Evolutionary conservation across 2,797 vertebrate genomes (phyloP).

Genomic region (Lophius americanus): DNA sequence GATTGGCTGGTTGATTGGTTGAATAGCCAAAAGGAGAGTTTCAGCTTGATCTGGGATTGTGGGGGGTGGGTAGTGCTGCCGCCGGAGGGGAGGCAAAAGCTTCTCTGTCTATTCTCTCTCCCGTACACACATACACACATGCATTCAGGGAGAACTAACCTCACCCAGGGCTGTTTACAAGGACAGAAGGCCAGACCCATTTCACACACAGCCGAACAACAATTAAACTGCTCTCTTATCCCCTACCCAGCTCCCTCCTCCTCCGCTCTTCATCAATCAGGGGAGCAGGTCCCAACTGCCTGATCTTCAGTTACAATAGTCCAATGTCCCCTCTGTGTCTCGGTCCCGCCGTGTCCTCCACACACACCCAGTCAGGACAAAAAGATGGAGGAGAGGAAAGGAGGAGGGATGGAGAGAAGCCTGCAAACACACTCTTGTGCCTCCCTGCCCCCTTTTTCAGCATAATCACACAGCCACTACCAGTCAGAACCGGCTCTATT

Average conservation of each 20-base stretch:
- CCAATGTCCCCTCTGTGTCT: slow-evolving; percentile 78
- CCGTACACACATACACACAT: slow-evolving; percentile 9
- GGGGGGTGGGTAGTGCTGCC: slow-evolving; percentile 48
- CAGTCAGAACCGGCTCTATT: slow-evolving; percentile 63
- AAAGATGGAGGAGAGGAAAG: slow-evolving; percentile 62
- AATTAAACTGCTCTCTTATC: slow-evolving; percentile 70
- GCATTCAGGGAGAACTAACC: slow-evolving; percentile 56
- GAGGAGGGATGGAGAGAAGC: slow-evolving; percentile 66
- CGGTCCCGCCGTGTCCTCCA: slow-evolving; percentile 68
- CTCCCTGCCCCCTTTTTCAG: slow-evolving; percentile 54
- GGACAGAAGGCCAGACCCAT: slow-evolving; percentile 74
- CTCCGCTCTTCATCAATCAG: slow-evolving; percentile 73
- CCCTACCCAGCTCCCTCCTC: slow-evolving; percentile 48
- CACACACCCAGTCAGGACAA: slow-evolving; percentile 66
- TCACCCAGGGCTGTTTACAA: slow-evolving; percentile 74
- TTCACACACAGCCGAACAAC: slow-evolving; percentile 79
- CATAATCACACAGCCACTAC: slow-evolving; percentile 57
- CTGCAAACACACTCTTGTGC: slow-evolving; percentile 55
- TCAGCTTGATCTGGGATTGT: slow-evolving; percentile 60
- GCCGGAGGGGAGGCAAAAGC: slow-evolving; percentile 38
- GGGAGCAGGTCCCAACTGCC: slow-evolving; percentile 77
- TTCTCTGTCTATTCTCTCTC: slow-evolving; percentile 60
- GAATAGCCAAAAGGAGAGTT: slow-evolving; percentile 71
- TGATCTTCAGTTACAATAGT: slow-evolving; percentile 77
- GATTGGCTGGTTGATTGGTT: slow-evolving; percentile 65